Evolutionary conservation across 2,797 vertebrate genomes (phyloP).

Genomic region (Ficedula albicollis): DNA sequence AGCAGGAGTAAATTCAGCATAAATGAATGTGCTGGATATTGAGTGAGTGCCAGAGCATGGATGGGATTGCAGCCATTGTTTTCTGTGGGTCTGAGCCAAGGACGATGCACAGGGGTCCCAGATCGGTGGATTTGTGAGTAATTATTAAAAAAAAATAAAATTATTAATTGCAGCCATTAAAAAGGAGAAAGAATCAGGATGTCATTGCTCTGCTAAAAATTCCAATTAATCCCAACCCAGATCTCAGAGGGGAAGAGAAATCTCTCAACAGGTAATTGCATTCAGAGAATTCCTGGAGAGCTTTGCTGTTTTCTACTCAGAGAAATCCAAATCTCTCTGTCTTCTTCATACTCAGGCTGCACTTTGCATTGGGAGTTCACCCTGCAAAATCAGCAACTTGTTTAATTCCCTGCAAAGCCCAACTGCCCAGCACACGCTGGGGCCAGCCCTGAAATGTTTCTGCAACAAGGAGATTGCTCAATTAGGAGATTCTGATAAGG

Average conservation of each 20-base stretch:
- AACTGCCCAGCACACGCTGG: neutral
- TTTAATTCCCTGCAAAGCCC: neutral
- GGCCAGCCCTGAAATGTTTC: neutral
- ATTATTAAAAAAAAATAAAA: conserved; percentile 17
- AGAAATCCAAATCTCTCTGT: neutral
- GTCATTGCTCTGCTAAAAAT: neutral
- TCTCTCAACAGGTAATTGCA: neutral
- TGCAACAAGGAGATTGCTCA: neutral
- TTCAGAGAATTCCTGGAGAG: neutral
- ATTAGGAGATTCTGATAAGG: neutral
- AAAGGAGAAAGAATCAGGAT: neutral
- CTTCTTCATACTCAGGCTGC: neutral
- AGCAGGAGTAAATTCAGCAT: conserved; percentile 55
- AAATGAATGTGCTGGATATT: conserved; percentile 44
- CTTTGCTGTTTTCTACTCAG: neutral
- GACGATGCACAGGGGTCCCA: conserved; percentile 43
- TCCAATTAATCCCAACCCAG: neutral
- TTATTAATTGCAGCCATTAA: conserved; percentile 10
- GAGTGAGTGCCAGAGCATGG: conserved; percentile 35
- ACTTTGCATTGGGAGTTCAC: neutral
- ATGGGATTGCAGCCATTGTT: conserved; percentile 69
- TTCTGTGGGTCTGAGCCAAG: conserved; percentile 63
- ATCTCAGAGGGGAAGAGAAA: neutral
- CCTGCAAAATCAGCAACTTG: conserved; percentile 15
- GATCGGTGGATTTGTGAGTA: conserved; percentile 39